A percentile compares a stretch with the other conserved stretches of the same genome.
Evolutionary conservation across 2,113 vertebrate genomes (phyloP).

Genomic region (Cryptotis parvus): DNA sequence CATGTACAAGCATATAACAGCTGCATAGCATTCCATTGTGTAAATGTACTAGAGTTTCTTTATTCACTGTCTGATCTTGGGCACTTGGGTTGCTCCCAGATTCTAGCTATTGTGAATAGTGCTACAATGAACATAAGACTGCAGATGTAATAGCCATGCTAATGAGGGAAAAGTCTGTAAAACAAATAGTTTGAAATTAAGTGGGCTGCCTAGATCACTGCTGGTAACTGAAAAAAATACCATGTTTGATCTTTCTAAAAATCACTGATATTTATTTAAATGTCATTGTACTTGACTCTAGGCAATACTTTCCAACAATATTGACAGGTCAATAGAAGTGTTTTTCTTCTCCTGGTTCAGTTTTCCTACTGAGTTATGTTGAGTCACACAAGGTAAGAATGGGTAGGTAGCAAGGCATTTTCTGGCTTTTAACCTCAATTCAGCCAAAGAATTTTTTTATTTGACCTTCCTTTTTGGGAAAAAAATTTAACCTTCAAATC

Average conservation of each 20-base stretch:
- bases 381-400: background rate
- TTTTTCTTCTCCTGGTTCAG: conserved; percentile 27
- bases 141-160: background rate
- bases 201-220: background rate
- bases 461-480: conserved; percentile 50
- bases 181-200: conserved; percentile 34
- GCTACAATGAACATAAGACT: too few relatives aligned
- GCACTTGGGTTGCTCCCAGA: too few relatives aligned
- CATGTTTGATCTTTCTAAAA: background rate
- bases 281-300: background rate
- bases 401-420: background rate
- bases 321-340: accelerated
- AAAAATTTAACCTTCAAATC: background rate
- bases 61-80: too few relatives aligned
- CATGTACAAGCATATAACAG: too few relatives aligned
- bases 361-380: background rate
- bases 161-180: background rate
- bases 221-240: background rate
- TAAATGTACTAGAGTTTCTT: too few relatives aligned
- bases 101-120: too few relatives aligned
- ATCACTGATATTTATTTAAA: conserved; percentile 2
- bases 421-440: background rate
- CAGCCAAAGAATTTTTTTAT: background rate
- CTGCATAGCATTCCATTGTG: too few relatives aligned
- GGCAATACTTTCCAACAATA: background rate